These are phyloP conservation scores for Pontoporia blainvillei DNA, from an alignment of 2,113 vertebrate species.

Conservation along the genomic window DNA sequence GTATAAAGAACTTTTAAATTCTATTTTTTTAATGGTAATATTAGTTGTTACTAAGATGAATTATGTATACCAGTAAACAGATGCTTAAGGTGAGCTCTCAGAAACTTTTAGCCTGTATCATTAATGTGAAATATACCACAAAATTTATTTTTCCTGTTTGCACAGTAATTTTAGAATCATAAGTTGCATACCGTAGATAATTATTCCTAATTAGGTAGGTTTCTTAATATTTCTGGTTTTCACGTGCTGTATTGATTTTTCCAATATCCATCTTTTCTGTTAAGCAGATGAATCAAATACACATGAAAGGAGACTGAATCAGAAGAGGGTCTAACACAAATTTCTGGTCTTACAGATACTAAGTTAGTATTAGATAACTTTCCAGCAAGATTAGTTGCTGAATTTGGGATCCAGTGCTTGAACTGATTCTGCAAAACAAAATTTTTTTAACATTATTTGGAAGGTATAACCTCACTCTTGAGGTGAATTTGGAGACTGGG, in stretches of 20 bases:
- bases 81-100: background rate
- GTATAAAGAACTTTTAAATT: background rate
- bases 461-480: background rate
- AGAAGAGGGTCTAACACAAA: background rate
- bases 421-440: background rate
- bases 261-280: background rate
- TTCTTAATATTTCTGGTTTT: background rate
- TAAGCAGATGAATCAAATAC: background rate
- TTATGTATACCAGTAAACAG: background rate
- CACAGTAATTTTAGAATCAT: background rate
- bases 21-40: background rate
- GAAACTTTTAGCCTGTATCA: background rate
- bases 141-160: background rate
- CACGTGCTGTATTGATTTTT: background rate
- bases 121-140: background rate
- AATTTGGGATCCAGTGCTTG: background rate
- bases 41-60: background rate
- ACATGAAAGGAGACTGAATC: background rate
- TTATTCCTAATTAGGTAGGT: background rate
- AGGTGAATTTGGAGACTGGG: background rate
- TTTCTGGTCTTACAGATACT: background rate
- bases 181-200: background rate
- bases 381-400: background rate
- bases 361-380: background rate
- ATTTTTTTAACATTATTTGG: background rate